These are phyloP conservation scores for Athene cunicularia DNA, from an alignment of 2,113 vertebrate species.

Conservation along the genomic window DNA sequence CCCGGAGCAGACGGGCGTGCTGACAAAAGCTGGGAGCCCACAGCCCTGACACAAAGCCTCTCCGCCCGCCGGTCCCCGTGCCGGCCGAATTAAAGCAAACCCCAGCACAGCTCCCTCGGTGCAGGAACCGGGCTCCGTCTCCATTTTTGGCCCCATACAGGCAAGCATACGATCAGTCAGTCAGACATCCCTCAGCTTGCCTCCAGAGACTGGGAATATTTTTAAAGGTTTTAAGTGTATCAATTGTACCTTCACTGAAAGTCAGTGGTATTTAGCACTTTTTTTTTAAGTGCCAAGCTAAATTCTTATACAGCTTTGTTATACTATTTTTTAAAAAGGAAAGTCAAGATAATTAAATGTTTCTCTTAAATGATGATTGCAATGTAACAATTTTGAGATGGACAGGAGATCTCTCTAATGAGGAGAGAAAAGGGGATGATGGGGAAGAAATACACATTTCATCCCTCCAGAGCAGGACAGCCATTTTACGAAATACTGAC, in stretches of 20 bases:
- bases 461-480: background rate
- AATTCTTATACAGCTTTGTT: background rate
- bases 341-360: background rate
- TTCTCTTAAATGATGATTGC: background rate
- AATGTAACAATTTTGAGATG: background rate
- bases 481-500: background rate
- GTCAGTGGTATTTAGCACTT: background rate
- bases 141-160: fast-evolving
- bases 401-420: background rate
- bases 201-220: background rate
- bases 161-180: fast-evolving
- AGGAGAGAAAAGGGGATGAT: background rate
- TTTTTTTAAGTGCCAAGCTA: background rate
- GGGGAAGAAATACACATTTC: background rate
- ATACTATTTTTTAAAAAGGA: background rate
- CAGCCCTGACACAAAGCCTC: background rate
- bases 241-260: background rate
- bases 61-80: background rate
- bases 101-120: fast-evolving
- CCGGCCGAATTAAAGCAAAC: too few relatives aligned
- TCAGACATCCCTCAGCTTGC: background rate
- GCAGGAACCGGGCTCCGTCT: fast-evolving
- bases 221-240: background rate
- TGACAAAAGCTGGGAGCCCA: background rate
- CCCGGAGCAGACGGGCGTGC: background rate